Percentiles rank a stretch among this genome's conserved stretches.
Conservation (phyloP, 2,797 vertebrate genomes). For the Hybognathus amarus region DNA sequence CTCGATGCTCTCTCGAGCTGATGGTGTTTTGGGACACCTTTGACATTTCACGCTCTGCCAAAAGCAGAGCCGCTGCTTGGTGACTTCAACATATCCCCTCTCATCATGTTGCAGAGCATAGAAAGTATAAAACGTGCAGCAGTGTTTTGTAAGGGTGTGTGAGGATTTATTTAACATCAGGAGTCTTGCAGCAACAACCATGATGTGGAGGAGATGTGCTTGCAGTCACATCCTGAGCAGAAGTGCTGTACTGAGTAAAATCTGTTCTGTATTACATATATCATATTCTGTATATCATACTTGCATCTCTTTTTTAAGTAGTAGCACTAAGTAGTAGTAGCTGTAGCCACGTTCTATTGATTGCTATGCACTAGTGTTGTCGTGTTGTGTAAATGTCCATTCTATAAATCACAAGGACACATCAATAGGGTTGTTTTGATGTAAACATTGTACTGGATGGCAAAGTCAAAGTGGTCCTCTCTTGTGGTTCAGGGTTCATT, state of each 20-base stretch:
- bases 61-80: not conserved
- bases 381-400: not conserved
- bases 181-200: constrained; percentile 15
- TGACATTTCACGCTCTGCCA: constrained; percentile 71
- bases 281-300: no score
- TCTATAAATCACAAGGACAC: not conserved
- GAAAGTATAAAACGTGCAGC: not conserved
- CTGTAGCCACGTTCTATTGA: not conserved
- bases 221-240: constrained; percentile 59
- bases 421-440: not conserved
- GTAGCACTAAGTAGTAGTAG: not conserved
- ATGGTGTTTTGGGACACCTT: constrained; percentile 61
- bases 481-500: not conserved
- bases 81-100: not conserved
- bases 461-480: not conserved
- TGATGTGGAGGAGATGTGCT: constrained; percentile 60
- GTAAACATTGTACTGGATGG: not conserved
- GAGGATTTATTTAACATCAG: constrained; percentile 37
- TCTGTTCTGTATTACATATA: not conserved
- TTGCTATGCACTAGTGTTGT: not conserved
- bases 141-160: constrained; percentile 49
- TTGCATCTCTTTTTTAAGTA: not conserved
- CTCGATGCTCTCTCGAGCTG: constrained; percentile 59
- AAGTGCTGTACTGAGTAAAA: not conserved
- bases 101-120: not conserved